phyloP scores from a whole-genome alignment of 2,797 vertebrate species.

The Labeo calbasu region DNA sequence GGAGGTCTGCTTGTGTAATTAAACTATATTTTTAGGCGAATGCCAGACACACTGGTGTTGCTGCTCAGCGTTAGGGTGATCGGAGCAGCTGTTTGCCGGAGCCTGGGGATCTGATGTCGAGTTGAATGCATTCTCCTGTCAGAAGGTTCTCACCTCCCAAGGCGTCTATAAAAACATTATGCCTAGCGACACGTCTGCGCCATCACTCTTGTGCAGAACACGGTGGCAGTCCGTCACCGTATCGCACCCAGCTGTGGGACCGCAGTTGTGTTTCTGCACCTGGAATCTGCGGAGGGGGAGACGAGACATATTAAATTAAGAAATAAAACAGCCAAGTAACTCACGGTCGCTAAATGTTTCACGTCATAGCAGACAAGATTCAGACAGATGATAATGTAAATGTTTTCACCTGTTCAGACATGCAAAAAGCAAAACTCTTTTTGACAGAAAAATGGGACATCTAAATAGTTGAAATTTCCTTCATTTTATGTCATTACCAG shows the following conservation, averaged over 20 bases:
- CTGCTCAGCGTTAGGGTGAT: slow-evolving; percentile 69
- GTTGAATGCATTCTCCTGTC: slow-evolving; percentile 75
- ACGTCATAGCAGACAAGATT: slow-evolving; percentile 11
- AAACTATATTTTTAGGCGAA: slow-evolving; percentile 74
- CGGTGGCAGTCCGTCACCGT: slow-evolving; percentile 62
- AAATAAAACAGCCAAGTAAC: slow-evolving; percentile 13
- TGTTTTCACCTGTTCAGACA: slow-evolving; percentile 24
- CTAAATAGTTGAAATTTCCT: background rate
- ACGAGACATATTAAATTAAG: slow-evolving; percentile 10
- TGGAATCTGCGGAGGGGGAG: slow-evolving; percentile 32
- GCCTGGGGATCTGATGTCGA: slow-evolving; percentile 72
- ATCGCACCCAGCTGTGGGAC: slow-evolving; percentile 68
- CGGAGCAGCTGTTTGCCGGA: slow-evolving; percentile 75
- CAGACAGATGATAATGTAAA: slow-evolving; percentile 17
- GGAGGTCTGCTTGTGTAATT: slow-evolving; percentile 71
- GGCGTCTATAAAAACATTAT: slow-evolving; percentile 78
- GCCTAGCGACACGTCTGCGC: slow-evolving; percentile 67
- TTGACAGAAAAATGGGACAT: slow-evolving; percentile 2
- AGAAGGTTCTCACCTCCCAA: slow-evolving; percentile 72
- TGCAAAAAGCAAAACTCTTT: background rate
- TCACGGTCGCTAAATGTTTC: slow-evolving; percentile 4
- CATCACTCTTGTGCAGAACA: slow-evolving; percentile 67
- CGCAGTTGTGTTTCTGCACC: slow-evolving; percentile 57
- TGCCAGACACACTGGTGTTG: slow-evolving; percentile 67
- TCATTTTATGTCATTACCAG: background rate